Conservation (phyloP, 64 coral and sea anemone genomes). For the Stylophora pistillata region DNA sequence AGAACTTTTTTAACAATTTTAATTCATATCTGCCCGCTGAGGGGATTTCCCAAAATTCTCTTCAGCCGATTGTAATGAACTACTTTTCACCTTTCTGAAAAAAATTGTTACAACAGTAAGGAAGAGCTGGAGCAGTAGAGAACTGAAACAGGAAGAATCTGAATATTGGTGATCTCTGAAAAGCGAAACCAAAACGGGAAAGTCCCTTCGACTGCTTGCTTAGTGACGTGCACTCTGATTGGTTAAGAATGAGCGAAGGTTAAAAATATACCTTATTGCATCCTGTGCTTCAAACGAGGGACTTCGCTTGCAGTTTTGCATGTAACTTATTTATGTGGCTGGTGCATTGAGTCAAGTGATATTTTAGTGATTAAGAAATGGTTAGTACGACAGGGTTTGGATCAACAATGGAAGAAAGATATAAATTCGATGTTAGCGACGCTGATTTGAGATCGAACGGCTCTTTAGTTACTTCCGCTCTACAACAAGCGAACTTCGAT, state of each 20-base stretch:
- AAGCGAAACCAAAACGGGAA: conserved; percentile 17
- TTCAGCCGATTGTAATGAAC: background rate
- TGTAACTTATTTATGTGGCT: background rate
- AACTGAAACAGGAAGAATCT: conserved; percentile 12
- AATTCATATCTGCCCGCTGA: background rate
- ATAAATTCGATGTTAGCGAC: conserved; percentile 6
- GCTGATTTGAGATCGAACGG: background rate
- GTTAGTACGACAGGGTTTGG: background rate
- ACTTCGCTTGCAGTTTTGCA: background rate
- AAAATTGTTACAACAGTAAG: background rate
- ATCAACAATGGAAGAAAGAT: background rate
- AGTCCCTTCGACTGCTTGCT: conserved; percentile 12
- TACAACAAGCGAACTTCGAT: background rate
- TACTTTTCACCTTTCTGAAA: background rate
- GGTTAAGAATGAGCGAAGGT: background rate
- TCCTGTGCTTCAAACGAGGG: background rate
- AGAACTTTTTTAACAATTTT: too few relatives aligned
- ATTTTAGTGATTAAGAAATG: background rate
- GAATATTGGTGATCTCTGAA: background rate
- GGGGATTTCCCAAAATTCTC: background rate
- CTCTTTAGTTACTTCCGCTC: conserved; percentile 11
- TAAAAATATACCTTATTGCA: conserved; percentile 55
- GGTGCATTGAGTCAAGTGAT: background rate
- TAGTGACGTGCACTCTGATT: conserved; percentile 23
- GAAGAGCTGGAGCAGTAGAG: background rate